phyloP scores from a whole-genome alignment of 2,113 vertebrate genomes.

The Gymnarchus niloticus region DNA sequence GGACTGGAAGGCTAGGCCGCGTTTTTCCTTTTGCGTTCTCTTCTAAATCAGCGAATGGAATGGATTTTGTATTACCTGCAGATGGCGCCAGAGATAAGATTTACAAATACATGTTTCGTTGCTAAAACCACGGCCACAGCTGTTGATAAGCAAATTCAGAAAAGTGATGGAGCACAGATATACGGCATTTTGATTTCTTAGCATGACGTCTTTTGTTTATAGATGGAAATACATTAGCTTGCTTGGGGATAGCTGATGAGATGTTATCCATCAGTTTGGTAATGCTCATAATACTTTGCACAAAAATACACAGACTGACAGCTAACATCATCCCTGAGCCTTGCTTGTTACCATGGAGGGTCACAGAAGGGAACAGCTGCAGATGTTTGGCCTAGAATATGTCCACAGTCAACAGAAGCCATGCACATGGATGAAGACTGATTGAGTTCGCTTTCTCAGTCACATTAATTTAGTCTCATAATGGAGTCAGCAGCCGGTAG shows the following conservation, averaged over 20 bases:
- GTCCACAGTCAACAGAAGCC: not conserved
- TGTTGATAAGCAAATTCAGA: not conserved
- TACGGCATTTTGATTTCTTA: not conserved
- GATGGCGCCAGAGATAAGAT: slow-evolving; percentile 28
- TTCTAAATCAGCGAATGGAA: not conserved
- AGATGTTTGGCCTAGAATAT: slow-evolving; percentile 9
- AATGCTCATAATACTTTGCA: not conserved
- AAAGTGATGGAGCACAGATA: not conserved
- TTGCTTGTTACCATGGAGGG: not conserved
- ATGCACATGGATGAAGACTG: slow-evolving; percentile 13
- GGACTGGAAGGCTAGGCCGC: not conserved
- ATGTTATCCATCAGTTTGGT: not conserved
- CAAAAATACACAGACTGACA: not conserved
- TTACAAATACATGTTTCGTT: not conserved
- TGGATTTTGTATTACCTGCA: not conserved
- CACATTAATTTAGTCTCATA: slow-evolving; percentile 19
- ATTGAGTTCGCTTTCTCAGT: not conserved
- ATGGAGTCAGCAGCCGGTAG: slow-evolving; percentile 16
- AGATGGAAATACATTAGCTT: not conserved
- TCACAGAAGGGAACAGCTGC: not conserved
- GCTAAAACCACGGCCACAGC: not conserved
- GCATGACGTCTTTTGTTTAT: slow-evolving; percentile 9
- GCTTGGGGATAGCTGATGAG: slow-evolving; percentile 6
- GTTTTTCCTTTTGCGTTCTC: not conserved
- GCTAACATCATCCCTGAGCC: slow-evolving; percentile 11